Percentiles rank a stretch among this genome's conserved stretches.
Conservation (phyloP, 2,888 invertebrate genomes). For the Salpingus planirostris region DNA sequence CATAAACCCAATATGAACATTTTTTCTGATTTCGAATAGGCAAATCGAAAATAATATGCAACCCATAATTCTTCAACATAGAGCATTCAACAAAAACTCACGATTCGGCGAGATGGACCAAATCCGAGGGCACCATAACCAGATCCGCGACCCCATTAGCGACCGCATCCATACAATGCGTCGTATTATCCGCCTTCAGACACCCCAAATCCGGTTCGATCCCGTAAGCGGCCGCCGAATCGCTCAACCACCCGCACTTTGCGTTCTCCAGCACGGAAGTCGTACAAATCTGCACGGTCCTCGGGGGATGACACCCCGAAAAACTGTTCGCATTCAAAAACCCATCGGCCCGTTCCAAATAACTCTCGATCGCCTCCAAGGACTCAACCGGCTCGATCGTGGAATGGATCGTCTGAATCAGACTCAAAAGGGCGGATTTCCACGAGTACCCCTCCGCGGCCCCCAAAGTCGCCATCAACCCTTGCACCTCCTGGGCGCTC, state of each 20-base stretch:
- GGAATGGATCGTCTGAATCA: slow-evolving; percentile 52
- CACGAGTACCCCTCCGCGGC: slow-evolving; percentile 38
- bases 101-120: slow-evolving; percentile 59
- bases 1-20: too few species aligned
- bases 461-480: slow-evolving; percentile 42
- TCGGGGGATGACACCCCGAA: slow-evolving; percentile 58
- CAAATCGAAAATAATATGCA: too few species aligned
- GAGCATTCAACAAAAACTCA: too few species aligned
- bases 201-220: slow-evolving; percentile 76
- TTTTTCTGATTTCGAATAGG: too few species aligned
- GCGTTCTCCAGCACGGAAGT: slow-evolving; percentile 58
- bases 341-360: slow-evolving; percentile 52
- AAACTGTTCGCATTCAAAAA: slow-evolving; percentile 60
- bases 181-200: slow-evolving; percentile 48
- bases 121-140: slow-evolving; percentile 61
- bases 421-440: slow-evolving; percentile 51
- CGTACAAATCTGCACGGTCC: slow-evolving; percentile 55
- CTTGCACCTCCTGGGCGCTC: slow-evolving; percentile 45
- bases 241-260: slow-evolving; percentile 73
- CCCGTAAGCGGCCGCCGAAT: slow-evolving; percentile 65
- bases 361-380: slow-evolving; percentile 56
- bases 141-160: slow-evolving; percentile 58
- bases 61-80: too few species aligned
- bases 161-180: slow-evolving; percentile 62
- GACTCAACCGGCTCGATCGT: slow-evolving; percentile 48